Evolutionary conservation across 2,113 vertebrate species (phyloP).

Genomic region (Pionites leucogaster): DNA sequence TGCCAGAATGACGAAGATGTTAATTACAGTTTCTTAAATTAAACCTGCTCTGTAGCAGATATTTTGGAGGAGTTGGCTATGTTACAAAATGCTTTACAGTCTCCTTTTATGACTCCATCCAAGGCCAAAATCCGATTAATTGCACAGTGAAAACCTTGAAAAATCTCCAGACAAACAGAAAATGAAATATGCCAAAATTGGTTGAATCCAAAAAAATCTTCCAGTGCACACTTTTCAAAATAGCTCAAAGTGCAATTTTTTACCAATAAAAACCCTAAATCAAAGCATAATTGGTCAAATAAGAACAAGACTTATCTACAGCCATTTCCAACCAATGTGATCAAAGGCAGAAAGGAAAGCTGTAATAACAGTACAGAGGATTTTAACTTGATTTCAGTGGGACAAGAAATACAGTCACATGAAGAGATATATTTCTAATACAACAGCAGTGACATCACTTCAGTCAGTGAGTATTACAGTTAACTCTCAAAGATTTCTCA

Average conservation of each 20-base stretch:
- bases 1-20: rapidly evolving
- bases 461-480: background rate
- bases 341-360: background rate
- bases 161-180: background rate
- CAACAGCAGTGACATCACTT: background rate
- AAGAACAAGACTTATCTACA: background rate
- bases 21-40: constrained; percentile 34
- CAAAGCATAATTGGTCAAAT: background rate
- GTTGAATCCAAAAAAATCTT: background rate
- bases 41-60: background rate
- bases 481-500: background rate
- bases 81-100: background rate
- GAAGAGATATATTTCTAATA: background rate
- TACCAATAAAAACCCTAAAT: background rate
- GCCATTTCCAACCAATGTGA: background rate
- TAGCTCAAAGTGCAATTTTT: background rate
- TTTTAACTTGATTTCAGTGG: background rate
- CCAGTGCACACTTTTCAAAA: background rate
- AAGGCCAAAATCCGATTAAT: constrained; percentile 22
- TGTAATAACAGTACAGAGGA: background rate
- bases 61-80: background rate
- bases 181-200: background rate
- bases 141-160: constrained; percentile 12
- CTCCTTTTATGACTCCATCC: background rate
- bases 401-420: background rate